Percentiles rank a stretch among this genome's conserved stretches.
Evolutionary conservation across 2,113 vertebrate genomes (phyloP).

Genomic region (Macroglossus sobrinus): DNA sequence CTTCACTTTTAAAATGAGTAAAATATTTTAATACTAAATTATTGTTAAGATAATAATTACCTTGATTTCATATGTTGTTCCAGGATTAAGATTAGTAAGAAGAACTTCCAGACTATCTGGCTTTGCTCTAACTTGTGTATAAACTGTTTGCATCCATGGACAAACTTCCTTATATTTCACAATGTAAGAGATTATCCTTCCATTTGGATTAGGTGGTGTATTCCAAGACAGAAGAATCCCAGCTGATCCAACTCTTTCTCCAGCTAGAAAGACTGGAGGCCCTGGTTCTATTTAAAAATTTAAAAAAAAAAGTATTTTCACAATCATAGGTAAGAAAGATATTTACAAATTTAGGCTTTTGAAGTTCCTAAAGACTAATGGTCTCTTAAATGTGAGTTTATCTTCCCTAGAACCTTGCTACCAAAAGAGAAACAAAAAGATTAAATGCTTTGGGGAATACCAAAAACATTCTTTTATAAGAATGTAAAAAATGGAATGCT

Average conservation of each 20-base stretch:
- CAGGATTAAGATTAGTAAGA: slow-evolving; percentile 92
- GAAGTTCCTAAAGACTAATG: slow-evolving; percentile 23
- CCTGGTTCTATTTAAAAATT: slow-evolving; percentile 82
- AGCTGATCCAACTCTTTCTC: slow-evolving; percentile 93
- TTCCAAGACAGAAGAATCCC: slow-evolving; percentile 95
- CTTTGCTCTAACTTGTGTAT: slow-evolving; percentile 86
- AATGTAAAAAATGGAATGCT: slow-evolving; percentile 75
- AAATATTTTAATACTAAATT: background rate
- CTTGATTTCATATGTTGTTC: slow-evolving; percentile 95
- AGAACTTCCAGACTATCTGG: slow-evolving; percentile 91
- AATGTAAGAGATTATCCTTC: slow-evolving; percentile 87
- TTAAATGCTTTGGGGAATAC: slow-evolving; percentile 64
- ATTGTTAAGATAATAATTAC: slow-evolving; percentile 75
- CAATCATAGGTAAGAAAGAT: slow-evolving; percentile 5
- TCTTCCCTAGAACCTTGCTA: slow-evolving; percentile 41
- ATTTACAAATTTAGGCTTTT: background rate
- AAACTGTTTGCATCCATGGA: slow-evolving; percentile 89
- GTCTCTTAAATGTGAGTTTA: background rate
- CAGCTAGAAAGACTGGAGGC: slow-evolving; percentile 87
- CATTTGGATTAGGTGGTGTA: slow-evolving; percentile 82
- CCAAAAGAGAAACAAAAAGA: slow-evolving; percentile 41
- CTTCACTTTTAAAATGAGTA: background rate
- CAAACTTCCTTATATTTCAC: slow-evolving; percentile 97
- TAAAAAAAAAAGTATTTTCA: slow-evolving; percentile 3
- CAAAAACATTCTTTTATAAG: slow-evolving; percentile 73